Evolutionary conservation across 2,888 invertebrate species (phyloP).

Genomic region (Drosophila mimetica): DNA sequence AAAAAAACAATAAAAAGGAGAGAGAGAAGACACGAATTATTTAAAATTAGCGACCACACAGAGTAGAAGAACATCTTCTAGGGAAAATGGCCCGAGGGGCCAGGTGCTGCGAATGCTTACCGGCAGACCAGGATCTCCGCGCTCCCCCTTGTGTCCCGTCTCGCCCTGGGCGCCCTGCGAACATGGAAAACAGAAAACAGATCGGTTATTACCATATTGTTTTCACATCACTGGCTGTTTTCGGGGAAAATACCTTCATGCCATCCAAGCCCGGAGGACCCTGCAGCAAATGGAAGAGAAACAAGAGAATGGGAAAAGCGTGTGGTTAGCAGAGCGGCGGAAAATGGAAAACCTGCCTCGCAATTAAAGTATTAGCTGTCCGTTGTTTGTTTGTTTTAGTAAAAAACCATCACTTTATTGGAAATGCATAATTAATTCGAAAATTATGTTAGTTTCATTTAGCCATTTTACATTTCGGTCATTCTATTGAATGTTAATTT

Average conservation of each 20-base stretch:
- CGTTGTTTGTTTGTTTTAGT: slow-evolving; percentile 68
- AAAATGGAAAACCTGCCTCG: slow-evolving; percentile 14
- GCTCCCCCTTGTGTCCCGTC: slow-evolving; percentile 95
- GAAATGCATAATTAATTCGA: slow-evolving; percentile 77
- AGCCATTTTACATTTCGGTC: slow-evolving; percentile 62
- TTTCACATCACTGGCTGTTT: slow-evolving; percentile 13
- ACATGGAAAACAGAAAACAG: slow-evolving; percentile 11
- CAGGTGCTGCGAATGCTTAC: slow-evolving; percentile 87
- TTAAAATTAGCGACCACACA: slow-evolving; percentile 72
- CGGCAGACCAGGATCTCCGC: slow-evolving; percentile 96
- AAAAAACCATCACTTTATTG: slow-evolving; percentile 80
- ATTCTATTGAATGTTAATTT: slow-evolving; percentile 14
- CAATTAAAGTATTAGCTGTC: slow-evolving; percentile 6
- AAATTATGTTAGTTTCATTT: slow-evolving; percentile 71
- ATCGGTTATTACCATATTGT: slow-evolving; percentile 20
- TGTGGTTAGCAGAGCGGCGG: slow-evolving; percentile 35
- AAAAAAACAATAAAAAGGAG: slow-evolving; percentile 41
- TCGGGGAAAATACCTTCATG: slow-evolving; percentile 91
- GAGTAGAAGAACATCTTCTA: slow-evolving; percentile 30
- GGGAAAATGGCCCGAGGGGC: slow-evolving; percentile 10
- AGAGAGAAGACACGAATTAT: slow-evolving; percentile 66
- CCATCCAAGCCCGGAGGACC: slow-evolving; percentile 97
- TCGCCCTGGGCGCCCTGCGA: slow-evolving; percentile 96
- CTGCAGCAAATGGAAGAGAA: slow-evolving; percentile 84
- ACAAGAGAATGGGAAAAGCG: slow-evolving; percentile 40